Conservation (phyloP, 1,140 invertebrate species). For the Anagrus nilaparvatae region DNA sequence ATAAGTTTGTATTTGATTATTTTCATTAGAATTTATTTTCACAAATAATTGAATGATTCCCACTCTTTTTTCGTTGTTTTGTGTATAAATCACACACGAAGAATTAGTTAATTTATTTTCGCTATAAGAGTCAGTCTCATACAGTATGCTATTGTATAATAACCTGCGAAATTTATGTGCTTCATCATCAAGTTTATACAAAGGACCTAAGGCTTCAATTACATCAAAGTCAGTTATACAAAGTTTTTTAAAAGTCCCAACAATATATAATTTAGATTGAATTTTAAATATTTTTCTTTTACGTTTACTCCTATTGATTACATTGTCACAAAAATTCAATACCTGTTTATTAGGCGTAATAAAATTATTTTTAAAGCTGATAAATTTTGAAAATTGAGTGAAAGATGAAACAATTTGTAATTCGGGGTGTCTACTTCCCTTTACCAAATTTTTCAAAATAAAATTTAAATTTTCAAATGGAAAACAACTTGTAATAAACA, state of each 20-base stretch:
- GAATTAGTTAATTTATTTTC: not conserved
- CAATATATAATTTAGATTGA: not conserved
- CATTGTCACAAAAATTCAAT: not conserved
- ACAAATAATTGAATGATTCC: not conserved
- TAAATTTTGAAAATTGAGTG: not conserved
- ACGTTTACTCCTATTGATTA: slow-evolving; percentile 1
- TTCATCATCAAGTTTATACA: not conserved
- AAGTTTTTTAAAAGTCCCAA: not conserved
- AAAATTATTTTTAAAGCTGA: slow-evolving; percentile 2
- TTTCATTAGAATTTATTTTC: not conserved
- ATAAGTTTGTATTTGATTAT: not conserved
- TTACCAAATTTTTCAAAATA: slow-evolving; percentile 6
- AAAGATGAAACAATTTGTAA: slow-evolving; percentile 4
- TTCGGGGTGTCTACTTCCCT: slow-evolving; percentile 5
- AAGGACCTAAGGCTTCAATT: not conserved
- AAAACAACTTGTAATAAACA: slow-evolving; percentile 15
- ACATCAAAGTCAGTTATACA: not conserved
- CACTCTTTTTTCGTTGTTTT: not conserved
- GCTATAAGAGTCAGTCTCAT: not conserved
- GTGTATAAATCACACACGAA: not conserved
- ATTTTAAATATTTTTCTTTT: not conserved
- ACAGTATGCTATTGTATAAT: not conserved
- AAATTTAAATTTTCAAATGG: slow-evolving; percentile 16
- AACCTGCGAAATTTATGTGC: not conserved
- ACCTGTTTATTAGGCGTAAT: not conserved